A percentile compares a stretch with the other conserved stretches of the same genome.
These are phyloP conservation scores for Andricus curvator DNA, from an alignment of 2,888 invertebrate genomes.

Conservation along the genomic window DNA sequence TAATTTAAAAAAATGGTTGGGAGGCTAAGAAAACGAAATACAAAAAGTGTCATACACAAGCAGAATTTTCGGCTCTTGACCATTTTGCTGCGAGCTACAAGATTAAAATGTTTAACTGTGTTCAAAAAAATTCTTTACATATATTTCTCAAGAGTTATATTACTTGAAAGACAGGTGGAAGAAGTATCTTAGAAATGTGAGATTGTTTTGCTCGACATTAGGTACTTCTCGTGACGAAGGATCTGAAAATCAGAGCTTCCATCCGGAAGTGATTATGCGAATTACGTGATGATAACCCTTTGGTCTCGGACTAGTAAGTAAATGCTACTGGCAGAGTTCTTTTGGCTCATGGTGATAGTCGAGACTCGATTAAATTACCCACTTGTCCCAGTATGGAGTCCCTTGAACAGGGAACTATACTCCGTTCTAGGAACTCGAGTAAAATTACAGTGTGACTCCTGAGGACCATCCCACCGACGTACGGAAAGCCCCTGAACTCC, in stretches of 20 bases:
- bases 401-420: constrained; percentile 28
- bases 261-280: constrained; percentile 26
- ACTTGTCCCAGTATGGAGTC: not conserved
- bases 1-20: too few relatives aligned
- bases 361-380: constrained; percentile 36
- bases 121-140: not conserved
- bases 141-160: not conserved
- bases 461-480: constrained; percentile 22
- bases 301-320: constrained; percentile 20
- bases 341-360: not conserved
- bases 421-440: constrained; percentile 15
- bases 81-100: too few relatives aligned
- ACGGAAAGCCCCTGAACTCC: constrained; percentile 7
- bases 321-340: constrained; percentile 28
- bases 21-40: too few relatives aligned
- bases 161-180: not conserved
- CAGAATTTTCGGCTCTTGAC: too few relatives aligned
- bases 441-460: constrained; percentile 32
- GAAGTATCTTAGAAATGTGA: not conserved
- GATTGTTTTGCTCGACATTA: not conserved
- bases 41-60: too few relatives aligned
- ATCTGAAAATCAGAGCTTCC: not conserved
- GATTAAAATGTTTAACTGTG: not conserved
- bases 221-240: not conserved
- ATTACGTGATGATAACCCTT: constrained; percentile 31